Evolutionary conservation across 2,888 invertebrate genomes (phyloP).

Genomic region (Rhagophthalmus giganteus): DNA sequence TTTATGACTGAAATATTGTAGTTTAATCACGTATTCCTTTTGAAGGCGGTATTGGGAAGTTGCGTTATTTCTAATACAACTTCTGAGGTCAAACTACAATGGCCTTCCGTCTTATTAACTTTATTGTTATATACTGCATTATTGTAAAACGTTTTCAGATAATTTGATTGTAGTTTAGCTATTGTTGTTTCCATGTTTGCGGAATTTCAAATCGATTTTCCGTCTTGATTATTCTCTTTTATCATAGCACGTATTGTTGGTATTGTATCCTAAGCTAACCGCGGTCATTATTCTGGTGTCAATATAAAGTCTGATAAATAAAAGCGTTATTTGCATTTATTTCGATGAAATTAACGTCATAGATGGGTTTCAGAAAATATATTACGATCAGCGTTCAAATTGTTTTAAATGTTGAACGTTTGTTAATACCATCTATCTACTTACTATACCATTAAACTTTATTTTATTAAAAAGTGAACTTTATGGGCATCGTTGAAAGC

Average conservation of each 20-base stretch:
- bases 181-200: conserved; percentile 24
- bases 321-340: too few relatives aligned
- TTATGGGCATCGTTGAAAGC: too few relatives aligned
- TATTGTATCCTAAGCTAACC: too few relatives aligned
- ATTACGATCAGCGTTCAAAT: too few relatives aligned
- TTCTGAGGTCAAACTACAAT: conserved; percentile 27
- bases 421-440: too few relatives aligned
- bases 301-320: too few relatives aligned
- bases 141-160: conserved; percentile 28
- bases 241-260: conserved; percentile 18
- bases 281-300: too few relatives aligned
- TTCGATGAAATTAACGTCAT: too few relatives aligned
- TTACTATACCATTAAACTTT: too few relatives aligned
- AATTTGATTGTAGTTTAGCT: conserved; percentile 25
- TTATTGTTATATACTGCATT: conserved; percentile 27
- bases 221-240: neutral
- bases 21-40: conserved; percentile 26
- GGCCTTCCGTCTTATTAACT: conserved; percentile 26
- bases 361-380: too few relatives aligned
- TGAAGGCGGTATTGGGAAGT: conserved; percentile 23
- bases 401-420: too few relatives aligned
- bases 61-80: conserved; percentile 26
- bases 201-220: conserved; percentile 22
- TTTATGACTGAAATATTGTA: conserved; percentile 26
- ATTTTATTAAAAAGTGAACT: too few relatives aligned